phyloP scores from a whole-genome alignment of 2,797 vertebrate species.

The Buphagus erythrorhynchus region DNA sequence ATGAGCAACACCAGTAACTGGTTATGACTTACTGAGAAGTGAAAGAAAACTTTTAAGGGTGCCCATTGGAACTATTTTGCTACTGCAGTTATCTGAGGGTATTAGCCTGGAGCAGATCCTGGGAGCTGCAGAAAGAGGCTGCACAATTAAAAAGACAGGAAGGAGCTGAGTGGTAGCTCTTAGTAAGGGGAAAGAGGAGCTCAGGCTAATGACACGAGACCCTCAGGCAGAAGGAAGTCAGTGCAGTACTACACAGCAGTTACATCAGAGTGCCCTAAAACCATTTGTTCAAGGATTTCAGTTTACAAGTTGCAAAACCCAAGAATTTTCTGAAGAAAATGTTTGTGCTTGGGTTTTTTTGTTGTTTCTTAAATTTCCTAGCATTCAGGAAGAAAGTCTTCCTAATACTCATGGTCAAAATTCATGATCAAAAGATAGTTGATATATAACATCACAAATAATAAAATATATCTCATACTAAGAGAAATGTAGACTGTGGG shows the following conservation, averaged over 20 bases:
- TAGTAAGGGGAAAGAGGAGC: background rate
- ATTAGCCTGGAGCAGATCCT: slow-evolving; percentile 34
- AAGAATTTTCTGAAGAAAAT: background rate
- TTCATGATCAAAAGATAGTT: background rate
- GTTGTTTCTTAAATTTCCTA: background rate
- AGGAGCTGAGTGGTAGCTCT: background rate
- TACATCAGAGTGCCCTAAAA: background rate
- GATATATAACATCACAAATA: background rate
- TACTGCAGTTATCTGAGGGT: background rate
- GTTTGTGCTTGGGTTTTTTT: background rate
- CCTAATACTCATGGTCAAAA: background rate
- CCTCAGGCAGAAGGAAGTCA: slow-evolving; percentile 1
- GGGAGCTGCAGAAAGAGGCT: background rate
- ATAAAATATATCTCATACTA: background rate
- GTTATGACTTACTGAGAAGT: background rate
- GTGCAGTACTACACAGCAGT: background rate
- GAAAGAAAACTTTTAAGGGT: slow-evolving; percentile 55
- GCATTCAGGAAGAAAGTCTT: background rate
- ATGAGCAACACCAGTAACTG: background rate
- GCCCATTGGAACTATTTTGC: slow-evolving; percentile 32
- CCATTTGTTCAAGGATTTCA: background rate
- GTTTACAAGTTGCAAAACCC: background rate
- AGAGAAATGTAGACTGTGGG: background rate
- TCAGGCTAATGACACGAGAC: background rate
- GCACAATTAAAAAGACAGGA: slow-evolving; percentile 29